These are phyloP conservation scores for Picus viridis DNA, from an alignment of 2,797 vertebrate genomes.

Conservation along the genomic window DNA sequence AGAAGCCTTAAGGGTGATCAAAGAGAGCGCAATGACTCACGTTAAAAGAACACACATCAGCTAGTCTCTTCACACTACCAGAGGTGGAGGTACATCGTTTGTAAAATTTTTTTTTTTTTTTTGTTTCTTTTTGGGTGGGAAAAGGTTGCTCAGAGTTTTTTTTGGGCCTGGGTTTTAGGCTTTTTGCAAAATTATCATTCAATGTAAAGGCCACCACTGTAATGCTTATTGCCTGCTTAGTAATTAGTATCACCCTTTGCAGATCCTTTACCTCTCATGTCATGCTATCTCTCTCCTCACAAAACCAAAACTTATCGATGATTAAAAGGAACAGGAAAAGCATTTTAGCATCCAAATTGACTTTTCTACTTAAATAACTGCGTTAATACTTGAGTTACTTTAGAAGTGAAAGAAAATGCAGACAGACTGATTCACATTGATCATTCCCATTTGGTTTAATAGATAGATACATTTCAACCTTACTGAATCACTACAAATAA, in stretches of 20 bases:
- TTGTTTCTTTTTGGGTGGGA: neutral
- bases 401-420: conserved; percentile 54
- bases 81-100: neutral
- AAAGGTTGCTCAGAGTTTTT: neutral
- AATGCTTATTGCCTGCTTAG: conserved; percentile 41
- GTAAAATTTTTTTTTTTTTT: neutral
- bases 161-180: neutral
- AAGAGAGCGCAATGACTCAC: neutral
- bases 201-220: neutral
- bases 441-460: conserved; percentile 57
- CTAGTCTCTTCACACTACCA: neutral
- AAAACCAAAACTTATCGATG: neutral
- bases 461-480: conserved; percentile 60
- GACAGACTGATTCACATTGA: conserved; percentile 49
- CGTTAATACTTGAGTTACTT: conserved; percentile 36
- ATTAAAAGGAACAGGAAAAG: neutral
- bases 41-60: neutral
- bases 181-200: conserved; percentile 12
- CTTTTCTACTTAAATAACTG: conserved; percentile 26
- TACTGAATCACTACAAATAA: conserved; percentile 57
- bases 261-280: neutral
- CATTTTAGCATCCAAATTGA: conserved; percentile 16
- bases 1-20: neutral
- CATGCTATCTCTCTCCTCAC: neutral
- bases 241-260: neutral